These are phyloP conservation scores for Ascidia mentula DNA, from an alignment of 23 tunicate species.

Conservation along the genomic window DNA sequence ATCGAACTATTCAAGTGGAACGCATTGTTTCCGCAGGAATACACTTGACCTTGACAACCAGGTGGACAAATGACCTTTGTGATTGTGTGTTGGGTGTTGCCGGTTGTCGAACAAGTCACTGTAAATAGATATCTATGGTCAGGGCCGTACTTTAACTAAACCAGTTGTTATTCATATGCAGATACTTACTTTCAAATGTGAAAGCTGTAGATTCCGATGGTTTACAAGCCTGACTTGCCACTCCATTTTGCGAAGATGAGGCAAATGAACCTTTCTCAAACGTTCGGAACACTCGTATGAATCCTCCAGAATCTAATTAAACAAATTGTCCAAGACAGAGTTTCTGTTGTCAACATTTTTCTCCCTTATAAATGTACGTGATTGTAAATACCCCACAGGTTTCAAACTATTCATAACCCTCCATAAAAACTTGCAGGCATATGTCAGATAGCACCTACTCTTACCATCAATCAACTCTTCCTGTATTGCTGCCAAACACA, in stretches of 20 bases:
- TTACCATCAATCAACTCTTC: too few relatives aligned
- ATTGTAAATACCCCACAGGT: too few relatives aligned
- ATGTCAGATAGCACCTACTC: too few relatives aligned
- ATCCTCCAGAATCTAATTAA: neutral
- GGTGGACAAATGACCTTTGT: neutral
- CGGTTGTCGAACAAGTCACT: slow-evolving; percentile 1
- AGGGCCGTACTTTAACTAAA: neutral
- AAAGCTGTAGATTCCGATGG: neutral
- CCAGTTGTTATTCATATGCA: neutral
- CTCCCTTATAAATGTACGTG: too few relatives aligned
- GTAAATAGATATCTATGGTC: neutral
- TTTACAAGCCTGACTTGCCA: neutral
- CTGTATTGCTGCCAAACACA: too few relatives aligned
- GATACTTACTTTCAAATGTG: neutral
- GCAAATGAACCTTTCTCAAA: neutral
- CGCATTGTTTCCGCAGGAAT: neutral
- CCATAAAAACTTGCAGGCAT: too few relatives aligned
- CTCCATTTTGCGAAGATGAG: neutral
- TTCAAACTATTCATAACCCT: too few relatives aligned
- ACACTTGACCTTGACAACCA: neutral
- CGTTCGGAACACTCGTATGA: neutral
- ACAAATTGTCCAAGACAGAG: neutral
- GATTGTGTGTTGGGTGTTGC: neutral
- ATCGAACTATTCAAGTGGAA: neutral
- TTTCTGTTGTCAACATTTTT: too few relatives aligned